These are phyloP conservation scores for Electrona antarctica DNA, from an alignment of 2,113 vertebrate genomes.

Conservation along the genomic window DNA sequence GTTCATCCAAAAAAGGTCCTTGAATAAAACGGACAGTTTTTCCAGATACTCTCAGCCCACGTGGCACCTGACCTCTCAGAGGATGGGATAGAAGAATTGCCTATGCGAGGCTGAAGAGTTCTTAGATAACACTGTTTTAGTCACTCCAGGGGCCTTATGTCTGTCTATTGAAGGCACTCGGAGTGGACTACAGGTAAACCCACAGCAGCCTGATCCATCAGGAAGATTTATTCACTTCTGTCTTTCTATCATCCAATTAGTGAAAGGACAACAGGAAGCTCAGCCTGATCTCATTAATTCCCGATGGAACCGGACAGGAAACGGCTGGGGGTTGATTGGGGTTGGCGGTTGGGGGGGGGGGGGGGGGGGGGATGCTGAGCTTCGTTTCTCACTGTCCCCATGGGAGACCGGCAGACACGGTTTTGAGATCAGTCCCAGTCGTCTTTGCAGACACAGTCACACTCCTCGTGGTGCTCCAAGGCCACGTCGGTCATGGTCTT, in stretches of 20 bases:
- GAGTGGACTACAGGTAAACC: conserved; percentile 61
- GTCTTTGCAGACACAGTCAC: conserved; percentile 91
- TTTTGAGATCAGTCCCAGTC: conserved; percentile 81
- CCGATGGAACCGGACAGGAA: conserved; percentile 49
- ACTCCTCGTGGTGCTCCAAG: conserved; percentile 96
- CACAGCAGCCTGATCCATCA: conserved; percentile 74
- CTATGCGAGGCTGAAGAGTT: conserved; percentile 25
- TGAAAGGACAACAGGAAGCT: conserved; percentile 77
- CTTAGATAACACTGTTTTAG: conserved; percentile 48
- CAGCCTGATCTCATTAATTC: conserved; percentile 70
- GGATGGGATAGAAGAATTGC: conserved; percentile 40
- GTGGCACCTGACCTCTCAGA: conserved; percentile 21
- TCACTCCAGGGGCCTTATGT: conserved; percentile 56
- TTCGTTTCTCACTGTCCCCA: conserved; percentile 39
- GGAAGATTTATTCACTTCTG: conserved; percentile 73
- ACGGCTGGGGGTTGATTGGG: conserved; percentile 3
- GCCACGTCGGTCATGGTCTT: conserved; percentile 92
- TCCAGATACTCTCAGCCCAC: conserved; percentile 24
- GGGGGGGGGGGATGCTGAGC: conserved; percentile 27
- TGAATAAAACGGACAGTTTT: conserved; percentile 6
- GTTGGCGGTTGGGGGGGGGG: neutral
- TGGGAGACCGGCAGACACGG: conserved; percentile 15
- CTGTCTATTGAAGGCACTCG: conserved; percentile 44
- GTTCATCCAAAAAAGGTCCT: neutral
- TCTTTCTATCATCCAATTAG: conserved; percentile 68